A percentile compares a stretch with the other conserved stretches of the same genome.
Conservation (phyloP, 2,113 vertebrate species). For the Embiotoca jacksoni region DNA sequence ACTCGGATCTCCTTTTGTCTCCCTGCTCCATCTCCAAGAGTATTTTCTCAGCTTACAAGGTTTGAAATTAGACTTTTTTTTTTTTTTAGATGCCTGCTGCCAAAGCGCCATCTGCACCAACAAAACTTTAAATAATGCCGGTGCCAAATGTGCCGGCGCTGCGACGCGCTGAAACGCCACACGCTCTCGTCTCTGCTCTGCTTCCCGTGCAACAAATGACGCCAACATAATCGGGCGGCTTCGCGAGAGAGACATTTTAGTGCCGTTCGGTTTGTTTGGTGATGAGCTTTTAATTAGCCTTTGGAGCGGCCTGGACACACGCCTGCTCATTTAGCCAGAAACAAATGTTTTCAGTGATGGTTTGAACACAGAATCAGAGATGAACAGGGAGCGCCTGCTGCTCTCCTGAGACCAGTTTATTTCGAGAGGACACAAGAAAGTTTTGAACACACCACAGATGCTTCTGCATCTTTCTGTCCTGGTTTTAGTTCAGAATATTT, state of each 20-base stretch:
- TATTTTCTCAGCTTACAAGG: conserved; percentile 32
- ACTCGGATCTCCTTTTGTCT: neutral
- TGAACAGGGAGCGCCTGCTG: neutral
- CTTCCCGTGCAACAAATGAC: conserved; percentile 52
- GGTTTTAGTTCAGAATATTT: neutral
- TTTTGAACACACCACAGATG: too few species aligned
- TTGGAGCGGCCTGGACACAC: conserved; percentile 32
- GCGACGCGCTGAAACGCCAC: too few species aligned
- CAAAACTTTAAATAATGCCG: conserved; percentile 28
- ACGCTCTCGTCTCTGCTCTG: conserved; percentile 16
- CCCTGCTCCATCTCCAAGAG: neutral
- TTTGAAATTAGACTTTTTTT: conserved; percentile 26
- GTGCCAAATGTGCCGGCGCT: conserved; percentile 49
- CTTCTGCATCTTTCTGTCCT: neutral
- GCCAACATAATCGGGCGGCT: neutral
- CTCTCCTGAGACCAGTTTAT: conserved; percentile 45
- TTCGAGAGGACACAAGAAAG: conserved; percentile 27
- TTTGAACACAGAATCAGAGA: conserved; percentile 43
- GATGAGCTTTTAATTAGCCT: conserved; percentile 58
- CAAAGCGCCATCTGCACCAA: conserved; percentile 70
- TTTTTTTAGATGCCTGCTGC: conserved; percentile 10
- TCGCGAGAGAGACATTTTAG: conserved; percentile 7
- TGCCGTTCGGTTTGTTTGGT: conserved; percentile 42
- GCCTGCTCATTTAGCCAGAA: conserved; percentile 43
- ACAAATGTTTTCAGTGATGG: conserved; percentile 24